Percentiles rank a stretch among this genome's conserved stretches.
Conservation (phyloP, 2,888 invertebrate genomes). For the Chaitophorus viminalis region DNA sequence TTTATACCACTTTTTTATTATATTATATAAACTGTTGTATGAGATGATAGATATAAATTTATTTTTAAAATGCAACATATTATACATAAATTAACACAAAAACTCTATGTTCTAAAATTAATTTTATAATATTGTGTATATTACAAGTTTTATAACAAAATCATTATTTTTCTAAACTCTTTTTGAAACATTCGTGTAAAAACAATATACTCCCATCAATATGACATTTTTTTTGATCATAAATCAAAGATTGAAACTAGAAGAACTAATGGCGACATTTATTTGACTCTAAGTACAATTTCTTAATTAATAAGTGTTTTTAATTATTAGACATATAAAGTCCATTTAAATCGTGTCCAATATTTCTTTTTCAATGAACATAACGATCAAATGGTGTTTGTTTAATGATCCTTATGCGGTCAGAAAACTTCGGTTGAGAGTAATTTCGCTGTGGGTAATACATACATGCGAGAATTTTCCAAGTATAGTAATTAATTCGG, state of each 20-base stretch:
- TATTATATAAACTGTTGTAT: background rate
- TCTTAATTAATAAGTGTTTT: constrained; percentile 14
- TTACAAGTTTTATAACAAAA: background rate
- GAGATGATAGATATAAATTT: background rate
- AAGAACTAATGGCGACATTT: background rate
- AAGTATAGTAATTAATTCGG: constrained; percentile 26
- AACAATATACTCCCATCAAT: background rate
- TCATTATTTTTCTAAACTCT: background rate
- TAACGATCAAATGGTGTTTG: constrained; percentile 43
- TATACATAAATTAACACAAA: background rate
- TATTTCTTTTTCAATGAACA: constrained; percentile 23
- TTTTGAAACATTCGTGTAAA: background rate
- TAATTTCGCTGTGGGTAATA: constrained; percentile 2
- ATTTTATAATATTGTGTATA: background rate
- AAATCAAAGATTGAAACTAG: background rate
- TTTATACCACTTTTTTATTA: too few relatives aligned
- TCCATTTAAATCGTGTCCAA: constrained; percentile 7
- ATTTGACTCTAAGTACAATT: background rate
- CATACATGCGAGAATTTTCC: constrained; percentile 5
- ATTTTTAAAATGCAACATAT: background rate
- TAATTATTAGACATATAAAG: constrained; percentile 21
- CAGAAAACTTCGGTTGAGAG: constrained; percentile 38
- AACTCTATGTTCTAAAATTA: too few relatives aligned
- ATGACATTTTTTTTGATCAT: background rate
- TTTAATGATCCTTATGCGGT: constrained; percentile 43